Evolutionary conservation across 2,797 vertebrate genomes (phyloP), one percentile per base, ranked within the genome.

Genomic region (Catharus ustulatus): DNA sequence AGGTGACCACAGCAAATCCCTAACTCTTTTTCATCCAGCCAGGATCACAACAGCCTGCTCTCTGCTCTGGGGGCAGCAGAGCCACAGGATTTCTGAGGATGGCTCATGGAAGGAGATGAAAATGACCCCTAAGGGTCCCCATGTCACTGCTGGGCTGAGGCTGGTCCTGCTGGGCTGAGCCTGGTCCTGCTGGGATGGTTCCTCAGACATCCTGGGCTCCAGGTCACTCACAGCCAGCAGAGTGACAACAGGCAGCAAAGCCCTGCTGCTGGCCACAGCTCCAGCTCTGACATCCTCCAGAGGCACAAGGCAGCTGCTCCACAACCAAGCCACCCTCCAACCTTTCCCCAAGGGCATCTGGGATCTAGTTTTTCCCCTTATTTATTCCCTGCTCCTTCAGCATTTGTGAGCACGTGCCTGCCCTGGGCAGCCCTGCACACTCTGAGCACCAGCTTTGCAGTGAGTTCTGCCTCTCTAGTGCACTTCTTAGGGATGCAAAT

Each of bases 401-500:
- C 69, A 16, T 57, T 75, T 73, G 43, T 15, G 72, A 61, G 32
- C 4, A 3, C 2, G 38, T 3, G 13, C 54, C 75, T 69, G 66
- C 55, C 6, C 9, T 1, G 18, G 59, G 59, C 87, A 97, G 87
- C 76, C 30, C 85, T 13, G 54, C 62, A 27, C 1, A 0, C n/a
- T 63, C 74, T 32, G 84, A 92, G 18, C 54, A 21, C 4, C 81
- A 69, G 73, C n/a, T 59, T 46, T 82, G 48, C 15, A 5, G 11
- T 19, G 62, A 71, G 34, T 48, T 87, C 76, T 93, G 91, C 71
- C 63, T 92, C 89, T 84, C 46, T 61, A 23, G 79, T 15, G 67
- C 64, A 67, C 80, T 62, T 94, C 91, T 96, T 91, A 94, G n/a
- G 71, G 59, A 95, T 94, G 96, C 85, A 96, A 96, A 93, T 96